Evolutionary conservation across 2,888 invertebrate species (phyloP).

Genomic region (Caenorhabditis becei): DNA sequence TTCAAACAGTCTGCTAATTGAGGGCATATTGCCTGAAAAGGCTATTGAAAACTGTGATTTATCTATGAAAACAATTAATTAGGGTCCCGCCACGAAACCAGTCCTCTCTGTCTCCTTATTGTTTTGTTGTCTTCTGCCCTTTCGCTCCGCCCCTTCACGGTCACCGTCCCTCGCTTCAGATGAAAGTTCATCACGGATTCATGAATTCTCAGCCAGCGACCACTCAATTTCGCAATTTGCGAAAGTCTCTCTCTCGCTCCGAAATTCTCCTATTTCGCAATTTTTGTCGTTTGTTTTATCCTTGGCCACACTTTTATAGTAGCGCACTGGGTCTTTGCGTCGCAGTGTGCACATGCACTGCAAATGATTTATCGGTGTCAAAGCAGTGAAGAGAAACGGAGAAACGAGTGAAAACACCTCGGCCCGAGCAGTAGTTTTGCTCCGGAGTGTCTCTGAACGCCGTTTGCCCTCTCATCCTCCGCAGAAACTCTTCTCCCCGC

Average conservation of each 20-base stretch:
- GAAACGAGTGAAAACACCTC: slow-evolving; percentile 11
- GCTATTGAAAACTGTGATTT: not conserved
- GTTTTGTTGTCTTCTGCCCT: not conserved
- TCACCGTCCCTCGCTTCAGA: not conserved
- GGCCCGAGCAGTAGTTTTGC: not conserved
- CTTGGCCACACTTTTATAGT: not conserved
- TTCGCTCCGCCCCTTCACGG: not conserved
- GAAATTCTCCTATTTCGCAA: slow-evolving; percentile 41
- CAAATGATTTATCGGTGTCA: slow-evolving; percentile 51
- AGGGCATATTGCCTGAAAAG: slow-evolving; percentile 9
- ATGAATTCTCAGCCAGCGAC: slow-evolving; percentile 28
- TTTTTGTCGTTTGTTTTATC: slow-evolving; percentile 24
- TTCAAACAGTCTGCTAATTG: not conserved
- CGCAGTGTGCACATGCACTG: slow-evolving; percentile 17
- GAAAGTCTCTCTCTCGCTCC: slow-evolving; percentile 8
- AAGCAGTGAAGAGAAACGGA: not conserved
- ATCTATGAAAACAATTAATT: slow-evolving; percentile 13
- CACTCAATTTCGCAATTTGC: slow-evolving; percentile 55
- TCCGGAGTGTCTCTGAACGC: slow-evolving; percentile 29
- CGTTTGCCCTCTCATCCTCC: slow-evolving; percentile 37
- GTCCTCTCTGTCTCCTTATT: not conserved
- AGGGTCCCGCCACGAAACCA: slow-evolving; percentile 5
- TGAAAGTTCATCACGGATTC: slow-evolving; percentile 38
- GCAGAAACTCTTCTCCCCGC: not conserved
- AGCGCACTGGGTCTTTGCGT: slow-evolving; percentile 5